A percentile compares a stretch with the other conserved stretches of the same genome.
phyloP scores from a whole-genome alignment of 2,888 invertebrate species.

The Pollenia labialis region DNA sequence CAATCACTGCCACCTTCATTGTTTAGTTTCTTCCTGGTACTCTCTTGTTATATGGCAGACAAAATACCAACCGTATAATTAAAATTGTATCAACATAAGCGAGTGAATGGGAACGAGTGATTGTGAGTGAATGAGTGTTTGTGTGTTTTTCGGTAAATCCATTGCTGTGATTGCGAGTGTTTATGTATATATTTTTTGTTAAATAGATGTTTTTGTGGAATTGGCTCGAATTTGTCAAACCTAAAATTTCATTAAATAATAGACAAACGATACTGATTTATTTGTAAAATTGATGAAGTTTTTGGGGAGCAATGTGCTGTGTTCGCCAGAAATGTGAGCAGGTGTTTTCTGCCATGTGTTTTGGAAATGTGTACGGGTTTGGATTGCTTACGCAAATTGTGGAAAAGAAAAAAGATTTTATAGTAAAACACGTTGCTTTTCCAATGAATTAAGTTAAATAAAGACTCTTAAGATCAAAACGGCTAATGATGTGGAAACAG shows the following conservation, averaged over 20 bases:
- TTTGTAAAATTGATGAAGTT: constrained; percentile 61
- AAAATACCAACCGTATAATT: constrained; percentile 56
- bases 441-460: background rate
- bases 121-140: background rate
- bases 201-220: constrained; percentile 7
- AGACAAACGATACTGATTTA: constrained; percentile 46
- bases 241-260: constrained; percentile 53
- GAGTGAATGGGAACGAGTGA: background rate
- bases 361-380: constrained; percentile 19
- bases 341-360: background rate
- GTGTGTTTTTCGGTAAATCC: background rate
- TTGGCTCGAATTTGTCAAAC: constrained; percentile 58
- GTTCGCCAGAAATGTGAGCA: background rate
- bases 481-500: constrained; percentile 8
- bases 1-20: background rate
- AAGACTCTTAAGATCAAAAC: background rate
- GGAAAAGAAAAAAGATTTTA: background rate
- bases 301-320: background rate
- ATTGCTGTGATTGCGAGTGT: background rate
- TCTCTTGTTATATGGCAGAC: constrained; percentile 26
- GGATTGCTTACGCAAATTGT: background rate
- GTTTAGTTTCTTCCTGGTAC: background rate
- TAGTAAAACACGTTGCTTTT: background rate
- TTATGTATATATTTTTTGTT: background rate
- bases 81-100: constrained; percentile 36